Evolutionary conservation across 2,888 invertebrate species (phyloP), one percentile per base, ranked within the genome.

Genomic region (Drosophila planitibia): DNA sequence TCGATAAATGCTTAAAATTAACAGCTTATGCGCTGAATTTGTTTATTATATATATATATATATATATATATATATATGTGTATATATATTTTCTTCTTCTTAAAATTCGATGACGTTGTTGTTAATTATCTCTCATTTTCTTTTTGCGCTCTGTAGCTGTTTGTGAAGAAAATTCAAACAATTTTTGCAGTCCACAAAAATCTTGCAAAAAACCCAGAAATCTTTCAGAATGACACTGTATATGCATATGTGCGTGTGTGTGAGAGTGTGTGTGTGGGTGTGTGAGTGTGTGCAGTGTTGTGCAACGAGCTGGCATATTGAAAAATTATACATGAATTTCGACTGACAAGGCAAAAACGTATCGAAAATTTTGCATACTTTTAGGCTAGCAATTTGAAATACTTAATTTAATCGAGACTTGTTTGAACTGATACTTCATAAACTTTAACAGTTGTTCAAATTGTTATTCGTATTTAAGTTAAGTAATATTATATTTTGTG

Each of bases 171-270:
- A 78, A 75, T 70, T 82, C 58, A 72, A 78, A 71, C 71, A 61
- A 69, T 70, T 70, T 54, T 71, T 52, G 79, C 76, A 60, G 73
- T 79, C 66, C 70, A 74, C 73, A 74, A 78, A 78, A 67, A 83
- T 82, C 54, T 70, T 60, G 70, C 70, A 81, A 84, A 84, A 85
- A 85, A 81, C 66, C 70, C 76, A 76, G 70, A 82, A 82, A 82
- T 32, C 19, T 66, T 64, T 53, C 53, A 12, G 41, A 41, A 53
- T 28, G 51, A 32, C 62, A 37, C 35, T 37, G 57, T 70, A 33
- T 70, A 52, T 71, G 41, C 30, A n/a, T 52, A 19, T 58, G 30
- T 71, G 30, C 25, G 16, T 39, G 57, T 30, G 16, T 33, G 57
- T 54, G 41, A 39, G 19, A 28, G 32, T 44, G 22, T 19, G 14